These are phyloP conservation scores for Pseudorasbora parva DNA, from an alignment of 2,113 vertebrate species.

Conservation along the genomic window DNA sequence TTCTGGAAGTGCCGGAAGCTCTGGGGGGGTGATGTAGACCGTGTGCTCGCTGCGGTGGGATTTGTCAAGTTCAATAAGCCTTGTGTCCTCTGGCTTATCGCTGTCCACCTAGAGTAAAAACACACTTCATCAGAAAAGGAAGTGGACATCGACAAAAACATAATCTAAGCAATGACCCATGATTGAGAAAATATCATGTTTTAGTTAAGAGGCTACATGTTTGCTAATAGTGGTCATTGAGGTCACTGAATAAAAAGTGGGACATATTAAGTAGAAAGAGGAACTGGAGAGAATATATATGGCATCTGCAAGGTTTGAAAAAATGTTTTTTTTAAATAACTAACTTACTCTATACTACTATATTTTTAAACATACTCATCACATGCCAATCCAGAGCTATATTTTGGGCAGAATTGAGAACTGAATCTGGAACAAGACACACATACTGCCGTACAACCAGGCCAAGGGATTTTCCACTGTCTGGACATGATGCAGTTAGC, in stretches of 20 bases:
- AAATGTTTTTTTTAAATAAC: too few species aligned
- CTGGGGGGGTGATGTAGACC: conserved; percentile 95
- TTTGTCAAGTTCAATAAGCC: conserved; percentile 94
- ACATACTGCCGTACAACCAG: neutral
- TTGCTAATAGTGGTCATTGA: neutral
- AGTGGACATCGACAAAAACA: neutral
- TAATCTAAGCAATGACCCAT: neutral
- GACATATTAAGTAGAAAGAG: neutral
- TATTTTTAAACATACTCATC: neutral
- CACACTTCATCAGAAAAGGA: conserved; percentile 10
- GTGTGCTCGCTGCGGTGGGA: conserved; percentile 97
- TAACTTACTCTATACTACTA: neutral
- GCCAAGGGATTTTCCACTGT: conserved; percentile 39
- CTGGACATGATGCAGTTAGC: neutral
- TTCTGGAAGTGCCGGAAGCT: conserved; percentile 88
- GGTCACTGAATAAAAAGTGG: neutral
- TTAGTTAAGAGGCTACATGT: neutral
- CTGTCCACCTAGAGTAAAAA: conserved; percentile 83
- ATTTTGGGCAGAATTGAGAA: neutral
- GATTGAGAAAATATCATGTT: neutral
- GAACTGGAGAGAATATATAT: neutral
- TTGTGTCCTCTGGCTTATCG: conserved; percentile 86
- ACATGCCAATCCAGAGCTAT: neutral
- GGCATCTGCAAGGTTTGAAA: neutral
- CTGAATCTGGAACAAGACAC: conserved; percentile 19